Evolutionary conservation across 2,888 invertebrate genomes (phyloP), one percentile per base, ranked within the genome.

Genomic region (Exocentrus adspersus): DNA sequence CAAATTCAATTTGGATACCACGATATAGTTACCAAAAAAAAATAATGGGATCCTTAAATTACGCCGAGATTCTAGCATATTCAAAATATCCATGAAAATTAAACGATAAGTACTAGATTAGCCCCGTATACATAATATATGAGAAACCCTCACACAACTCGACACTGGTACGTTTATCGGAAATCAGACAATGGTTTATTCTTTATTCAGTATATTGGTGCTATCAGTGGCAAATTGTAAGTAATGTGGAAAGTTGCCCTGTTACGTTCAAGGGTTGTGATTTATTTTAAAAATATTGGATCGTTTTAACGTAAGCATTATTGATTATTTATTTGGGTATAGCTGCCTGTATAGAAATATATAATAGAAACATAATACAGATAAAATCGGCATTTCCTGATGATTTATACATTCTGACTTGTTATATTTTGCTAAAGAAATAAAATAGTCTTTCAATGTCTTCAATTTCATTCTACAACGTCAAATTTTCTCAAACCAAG

Each of bases 101-200:
- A 59, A n/a, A 51, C 20, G 10, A 19, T 41, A n/a, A n/a, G n/a
- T n/a, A 46, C 51, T 30, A 43, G 45, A 61, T 57, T 58, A 28
- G 46, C 12, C 46, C 24, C 6, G 5, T 57, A 48, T 72, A 54
- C 56, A 68, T 69, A 68, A 70, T 72, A 52, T 66, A 72, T 70
- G 37, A 56, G 45, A 65, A 63, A 72, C 71, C 72, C 71, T 74
- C 72, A 69, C 70, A 69, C 48, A 64, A 63, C 60, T 67, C 64
- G 7, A 21, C 12, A 42, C 51, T 42, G 50, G 24, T 28, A 32
- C 17, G 45, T 12, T 20, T 42, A 17, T 17, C 24, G 24, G 28
- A 24, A 19, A 19, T 17, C 17, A 41, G 58, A 67, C 41, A 17
- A 50, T 50, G 7, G 32, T 50, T 53, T 21, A 61, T 60, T 52